Percentiles rank a stretch among this genome's conserved stretches.
Conservation (phyloP, 2,797 vertebrate genomes). For the Mus caroli region DNA sequence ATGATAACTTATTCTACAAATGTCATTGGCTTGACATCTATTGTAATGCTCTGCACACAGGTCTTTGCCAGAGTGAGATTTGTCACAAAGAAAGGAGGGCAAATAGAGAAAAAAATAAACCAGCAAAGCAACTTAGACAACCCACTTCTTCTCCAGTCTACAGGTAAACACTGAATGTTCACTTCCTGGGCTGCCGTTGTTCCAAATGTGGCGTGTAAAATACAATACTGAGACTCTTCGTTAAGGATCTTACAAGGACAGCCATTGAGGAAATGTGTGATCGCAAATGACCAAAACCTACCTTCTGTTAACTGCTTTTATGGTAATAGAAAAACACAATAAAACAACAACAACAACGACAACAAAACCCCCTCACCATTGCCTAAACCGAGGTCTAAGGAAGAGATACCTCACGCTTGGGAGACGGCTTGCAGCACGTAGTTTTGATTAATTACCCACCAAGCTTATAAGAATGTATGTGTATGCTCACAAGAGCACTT, state of each 20-base stretch:
- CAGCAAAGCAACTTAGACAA: slow-evolving; percentile 39
- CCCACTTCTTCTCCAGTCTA: background rate
- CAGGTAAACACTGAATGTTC: background rate
- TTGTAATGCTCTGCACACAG: background rate
- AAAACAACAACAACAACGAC: slow-evolving; percentile 60
- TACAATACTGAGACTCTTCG: background rate
- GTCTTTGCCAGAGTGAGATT: background rate
- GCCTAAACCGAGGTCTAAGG: slow-evolving; percentile 61
- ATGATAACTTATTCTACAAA: slow-evolving; percentile 54
- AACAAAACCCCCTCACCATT: background rate
- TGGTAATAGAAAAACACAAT: background rate
- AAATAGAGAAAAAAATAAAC: slow-evolving; percentile 6
- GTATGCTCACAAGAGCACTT: background rate
- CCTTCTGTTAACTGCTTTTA: slow-evolving; percentile 21
- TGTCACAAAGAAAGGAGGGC: slow-evolving; percentile 45
- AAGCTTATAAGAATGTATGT: background rate
- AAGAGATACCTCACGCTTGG: background rate
- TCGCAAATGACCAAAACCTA: slow-evolving; percentile 56
- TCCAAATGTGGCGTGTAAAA: background rate
- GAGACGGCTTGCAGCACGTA: background rate
- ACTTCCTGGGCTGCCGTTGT: slow-evolving; percentile 29
- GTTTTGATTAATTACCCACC: slow-evolving; percentile 74
- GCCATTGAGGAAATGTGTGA: background rate
- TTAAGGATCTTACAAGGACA: slow-evolving; percentile 38
- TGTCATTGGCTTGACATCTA: slow-evolving; percentile 54